Conservation (phyloP, 2,888 invertebrate genomes). For the Congeria kusceri region DNA sequence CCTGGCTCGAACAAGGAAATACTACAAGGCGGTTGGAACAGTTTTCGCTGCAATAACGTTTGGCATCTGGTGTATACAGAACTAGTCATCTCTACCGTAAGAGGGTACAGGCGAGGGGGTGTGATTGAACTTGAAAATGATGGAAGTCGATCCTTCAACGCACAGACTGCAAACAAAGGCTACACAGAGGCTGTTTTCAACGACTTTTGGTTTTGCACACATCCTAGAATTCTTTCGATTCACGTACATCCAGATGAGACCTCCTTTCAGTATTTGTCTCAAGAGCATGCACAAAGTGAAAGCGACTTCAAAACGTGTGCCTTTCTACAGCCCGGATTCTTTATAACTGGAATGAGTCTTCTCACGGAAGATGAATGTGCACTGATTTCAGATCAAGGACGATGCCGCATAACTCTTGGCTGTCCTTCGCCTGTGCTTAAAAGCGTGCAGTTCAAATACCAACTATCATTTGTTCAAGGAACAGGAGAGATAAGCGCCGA, state of each 20-base stretch:
- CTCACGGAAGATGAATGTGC: not conserved
- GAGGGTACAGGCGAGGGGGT: not conserved
- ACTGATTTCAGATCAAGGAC: not conserved
- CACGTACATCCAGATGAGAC: not conserved
- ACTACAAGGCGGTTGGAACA: not conserved
- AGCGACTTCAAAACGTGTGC: not conserved
- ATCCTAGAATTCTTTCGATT: not conserved
- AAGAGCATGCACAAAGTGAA: not conserved
- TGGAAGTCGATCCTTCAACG: not conserved
- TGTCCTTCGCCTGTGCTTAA: not conserved
- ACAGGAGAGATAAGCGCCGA: not conserved
- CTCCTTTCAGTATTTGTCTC: not conserved
- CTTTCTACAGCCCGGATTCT: conserved; percentile 4
- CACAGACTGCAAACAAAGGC: not conserved
- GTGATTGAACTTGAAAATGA: not conserved
- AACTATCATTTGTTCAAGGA: not conserved
- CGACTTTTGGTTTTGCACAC: conserved; percentile 7
- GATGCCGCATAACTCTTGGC: not conserved
- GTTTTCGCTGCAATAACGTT: conserved; percentile 3
- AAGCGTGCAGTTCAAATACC: not conserved
- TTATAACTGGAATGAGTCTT: not conserved
- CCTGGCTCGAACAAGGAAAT: not conserved
- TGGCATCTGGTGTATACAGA: conserved; percentile 4
- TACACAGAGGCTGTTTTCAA: not conserved
- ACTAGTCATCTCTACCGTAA: not conserved